Conservation (phyloP, 2,888 invertebrate species). For the Heliothis peltigera region DNA sequence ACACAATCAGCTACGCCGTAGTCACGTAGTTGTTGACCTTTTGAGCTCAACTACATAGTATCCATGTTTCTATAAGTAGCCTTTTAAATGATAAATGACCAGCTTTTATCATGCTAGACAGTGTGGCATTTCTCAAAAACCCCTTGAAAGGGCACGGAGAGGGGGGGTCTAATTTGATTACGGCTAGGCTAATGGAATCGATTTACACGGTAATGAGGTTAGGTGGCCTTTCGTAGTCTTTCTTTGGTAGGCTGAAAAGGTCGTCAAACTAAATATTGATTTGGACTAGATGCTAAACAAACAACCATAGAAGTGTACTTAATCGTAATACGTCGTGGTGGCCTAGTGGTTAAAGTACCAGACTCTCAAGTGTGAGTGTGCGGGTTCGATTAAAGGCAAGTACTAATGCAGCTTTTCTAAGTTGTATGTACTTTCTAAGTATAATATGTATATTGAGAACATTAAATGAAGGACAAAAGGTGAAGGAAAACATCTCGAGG, state of each 20-base stretch:
- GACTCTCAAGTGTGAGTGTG: no score
- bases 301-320: neutral
- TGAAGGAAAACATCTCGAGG: no score
- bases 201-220: slow-evolving; percentile 54
- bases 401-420: no score
- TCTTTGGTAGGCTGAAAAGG: slow-evolving; percentile 22
- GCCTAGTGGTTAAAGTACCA: no score
- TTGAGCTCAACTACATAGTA: neutral
- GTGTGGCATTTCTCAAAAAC: slow-evolving; percentile 63
- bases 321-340: no score
- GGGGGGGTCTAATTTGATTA: slow-evolving; percentile 66
- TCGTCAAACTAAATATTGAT: slow-evolving; percentile 12
- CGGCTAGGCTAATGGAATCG: slow-evolving; percentile 65
- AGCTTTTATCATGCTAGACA: slow-evolving; percentile 62
- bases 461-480: no score
- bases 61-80: slow-evolving; percentile 42
- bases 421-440: no score
- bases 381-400: no score
- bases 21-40: slow-evolving; percentile 12
- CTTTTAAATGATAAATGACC: slow-evolving; percentile 67
- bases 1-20: slow-evolving; percentile 35
- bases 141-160: slow-evolving; percentile 30
- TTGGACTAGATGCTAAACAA: neutral
- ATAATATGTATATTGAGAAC: no score
- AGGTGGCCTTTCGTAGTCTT: slow-evolving; percentile 36